Evolutionary conservation across 1,140 invertebrate genomes (phyloP), one percentile per base, ranked within the genome.

Genomic region (Papilio polytes): DNA sequence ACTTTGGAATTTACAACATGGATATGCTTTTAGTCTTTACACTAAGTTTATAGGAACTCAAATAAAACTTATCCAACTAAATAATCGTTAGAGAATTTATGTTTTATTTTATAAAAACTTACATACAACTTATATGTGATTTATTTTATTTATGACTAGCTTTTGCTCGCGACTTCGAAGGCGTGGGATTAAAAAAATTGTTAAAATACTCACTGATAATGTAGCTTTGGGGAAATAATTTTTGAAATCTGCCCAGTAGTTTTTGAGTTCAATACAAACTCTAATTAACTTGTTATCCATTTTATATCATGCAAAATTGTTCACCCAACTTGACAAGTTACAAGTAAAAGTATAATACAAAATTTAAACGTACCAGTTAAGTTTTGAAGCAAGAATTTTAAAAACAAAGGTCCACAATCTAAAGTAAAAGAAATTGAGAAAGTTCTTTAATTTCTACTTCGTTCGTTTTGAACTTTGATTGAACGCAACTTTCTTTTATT

Each of bases 391-490:
- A 59, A 59, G 56, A 59, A 59, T 22, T 20, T 59, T 8, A 41
- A 8, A 56, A 59, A n/a, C 10, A 63, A 63, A 63, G 20, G 20
- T 63, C 20, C 8, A 22, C 22, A 22, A 13, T 12, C 20, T 26
- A 63, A 59, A 63, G 59, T 26, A 63, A 63, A 63, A 26, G 22
- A 63, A 63, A 63, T 22, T 63, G 9, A 26, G 20, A 63, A 63
- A 63, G 20, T 63, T 59, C 9, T 59, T 59, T 22, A 59, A 22
- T 22, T 22, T 63, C 36, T 63, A 26, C 59, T 63, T 63, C 20
- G 59, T 63, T 63, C 59, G 20, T 63, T 63, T 63, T 63, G 20
- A 63, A 63, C 59, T 63, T 63, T 63, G 59, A 63, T 63, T 63
- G 20, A 63, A 22, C 20, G 59, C 20, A 22, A 63, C 22, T 63